These are phyloP conservation scores for Drosophila rellima DNA, from an alignment of 2,888 invertebrate species.

Conservation along the genomic window DNA sequence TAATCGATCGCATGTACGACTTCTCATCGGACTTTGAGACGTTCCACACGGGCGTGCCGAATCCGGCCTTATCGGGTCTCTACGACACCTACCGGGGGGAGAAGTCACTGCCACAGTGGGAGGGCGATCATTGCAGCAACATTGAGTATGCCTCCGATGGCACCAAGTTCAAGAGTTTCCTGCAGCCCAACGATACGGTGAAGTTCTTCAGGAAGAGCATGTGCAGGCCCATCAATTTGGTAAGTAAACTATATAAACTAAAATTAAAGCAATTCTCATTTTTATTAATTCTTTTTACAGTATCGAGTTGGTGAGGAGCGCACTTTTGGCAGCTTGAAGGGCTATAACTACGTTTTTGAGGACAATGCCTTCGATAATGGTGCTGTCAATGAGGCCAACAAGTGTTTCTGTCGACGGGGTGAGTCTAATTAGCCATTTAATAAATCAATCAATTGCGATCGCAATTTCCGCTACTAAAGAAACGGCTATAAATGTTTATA, in stretches of 20 bases:
- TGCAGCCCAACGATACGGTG: constrained; percentile 89
- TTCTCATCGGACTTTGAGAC: constrained; percentile 93
- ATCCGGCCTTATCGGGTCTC: constrained; percentile 89
- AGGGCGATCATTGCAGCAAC: constrained; percentile 91
- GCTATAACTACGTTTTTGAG: constrained; percentile 91
- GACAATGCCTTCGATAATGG: constrained; percentile 93
- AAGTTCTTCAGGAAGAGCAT: constrained; percentile 94
- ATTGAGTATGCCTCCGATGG: constrained; percentile 93
- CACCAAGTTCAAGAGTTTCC: constrained; percentile 92
- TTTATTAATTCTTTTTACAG: constrained; percentile 84
- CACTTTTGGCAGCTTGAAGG: constrained; percentile 88
- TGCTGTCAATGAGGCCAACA: constrained; percentile 89
- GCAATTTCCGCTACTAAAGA: not conserved
- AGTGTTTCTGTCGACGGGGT: constrained; percentile 92
- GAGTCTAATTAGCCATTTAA: constrained; percentile 57
- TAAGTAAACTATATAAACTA: too few relatives aligned
- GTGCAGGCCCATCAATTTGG: constrained; percentile 93
- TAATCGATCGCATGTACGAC: constrained; percentile 96
- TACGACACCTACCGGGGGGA: constrained; percentile 92
- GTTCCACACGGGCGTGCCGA: constrained; percentile 90
- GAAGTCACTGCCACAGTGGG: constrained; percentile 91
- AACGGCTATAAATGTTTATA: constrained; percentile 3
- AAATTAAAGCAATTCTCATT: too few relatives aligned
- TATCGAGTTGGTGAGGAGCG: constrained; percentile 88
- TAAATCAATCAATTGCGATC: constrained; percentile 6